These are phyloP conservation scores for Mythimna pallens DNA, from an alignment of 2,888 invertebrate genomes.

Conservation along the genomic window DNA sequence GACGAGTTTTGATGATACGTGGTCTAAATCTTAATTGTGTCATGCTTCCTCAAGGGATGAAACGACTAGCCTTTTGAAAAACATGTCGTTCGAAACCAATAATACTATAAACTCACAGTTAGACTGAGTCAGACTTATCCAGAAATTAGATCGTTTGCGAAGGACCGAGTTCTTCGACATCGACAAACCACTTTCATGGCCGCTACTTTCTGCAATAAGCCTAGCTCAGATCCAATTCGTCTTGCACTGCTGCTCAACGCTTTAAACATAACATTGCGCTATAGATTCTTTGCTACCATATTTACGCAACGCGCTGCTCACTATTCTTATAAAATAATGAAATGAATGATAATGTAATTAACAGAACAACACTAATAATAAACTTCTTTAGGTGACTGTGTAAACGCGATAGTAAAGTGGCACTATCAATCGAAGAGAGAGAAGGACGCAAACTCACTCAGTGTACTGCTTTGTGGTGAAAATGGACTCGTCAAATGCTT, in stretches of 20 bases:
- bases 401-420: constrained; percentile 99
- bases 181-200: background rate
- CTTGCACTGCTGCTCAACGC: constrained; percentile 4
- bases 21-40: background rate
- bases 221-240: background rate
- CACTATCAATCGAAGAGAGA: constrained; percentile 97
- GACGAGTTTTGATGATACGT: background rate
- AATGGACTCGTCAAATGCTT: constrained; percentile 97
- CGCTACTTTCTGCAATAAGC: background rate
- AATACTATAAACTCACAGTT: background rate
- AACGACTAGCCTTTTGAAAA: background rate
- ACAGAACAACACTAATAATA: background rate
- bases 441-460: constrained; percentile 95
- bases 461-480: constrained; percentile 98
- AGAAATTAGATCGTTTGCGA: background rate
- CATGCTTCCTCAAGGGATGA: background rate
- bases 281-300: background rate
- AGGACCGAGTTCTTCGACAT: background rate
- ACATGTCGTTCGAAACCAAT: background rate
- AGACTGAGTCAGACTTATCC: background rate
- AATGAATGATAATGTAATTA: background rate
- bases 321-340: constrained; percentile 16
- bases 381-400: constrained; percentile 94
- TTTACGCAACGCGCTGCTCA: constrained; percentile 26
- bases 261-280: background rate